A percentile compares a stretch with the other conserved stretches of the same genome.
These are phyloP conservation scores for Neosilurus hyrtlii DNA, from an alignment of 2,797 vertebrate species.

Conservation along the genomic window DNA sequence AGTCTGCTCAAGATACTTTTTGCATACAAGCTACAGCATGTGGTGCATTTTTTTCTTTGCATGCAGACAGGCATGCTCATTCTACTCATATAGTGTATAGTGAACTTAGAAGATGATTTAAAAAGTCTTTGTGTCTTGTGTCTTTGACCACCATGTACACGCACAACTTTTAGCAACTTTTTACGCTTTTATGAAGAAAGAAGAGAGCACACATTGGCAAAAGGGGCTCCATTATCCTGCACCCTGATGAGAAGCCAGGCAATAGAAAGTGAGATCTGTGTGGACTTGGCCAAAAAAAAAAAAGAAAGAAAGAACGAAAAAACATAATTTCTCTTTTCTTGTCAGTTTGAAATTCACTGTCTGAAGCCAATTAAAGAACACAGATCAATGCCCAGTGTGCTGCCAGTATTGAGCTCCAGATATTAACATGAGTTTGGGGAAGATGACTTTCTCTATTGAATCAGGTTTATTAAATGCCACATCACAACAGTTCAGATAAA, in stretches of 20 bases:
- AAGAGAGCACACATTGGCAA: constrained; percentile 41
- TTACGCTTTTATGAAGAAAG: constrained; percentile 47
- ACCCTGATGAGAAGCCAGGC: constrained; percentile 51
- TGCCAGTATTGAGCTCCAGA: constrained; percentile 53
- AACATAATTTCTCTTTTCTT: constrained; percentile 45
- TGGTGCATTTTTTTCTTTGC: background rate
- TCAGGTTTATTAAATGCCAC: constrained; percentile 48
- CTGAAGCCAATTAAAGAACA: constrained; percentile 58
- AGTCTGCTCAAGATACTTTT: background rate
- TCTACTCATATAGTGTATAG: background rate
- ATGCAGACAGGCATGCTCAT: background rate
- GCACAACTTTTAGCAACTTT: constrained; percentile 16
- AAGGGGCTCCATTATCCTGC: constrained; percentile 52
- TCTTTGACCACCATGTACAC: constrained; percentile 6
- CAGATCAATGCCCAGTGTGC: constrained; percentile 55
- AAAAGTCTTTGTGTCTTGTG: constrained; percentile 1
- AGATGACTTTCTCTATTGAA: constrained; percentile 50
- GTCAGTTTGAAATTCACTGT: constrained; percentile 52
- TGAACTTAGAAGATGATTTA: constrained; percentile 16
- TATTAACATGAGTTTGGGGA: constrained; percentile 49
- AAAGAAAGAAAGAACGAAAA: constrained; percentile 6
- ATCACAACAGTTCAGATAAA: constrained; percentile 25
- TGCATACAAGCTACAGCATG: background rate
- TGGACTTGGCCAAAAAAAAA: constrained; percentile 23
- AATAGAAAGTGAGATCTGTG: constrained; percentile 45